Base-by-base conservation (phyloP, 2,888 invertebrate species). In the Sarcophaga caerulescens region DNA sequence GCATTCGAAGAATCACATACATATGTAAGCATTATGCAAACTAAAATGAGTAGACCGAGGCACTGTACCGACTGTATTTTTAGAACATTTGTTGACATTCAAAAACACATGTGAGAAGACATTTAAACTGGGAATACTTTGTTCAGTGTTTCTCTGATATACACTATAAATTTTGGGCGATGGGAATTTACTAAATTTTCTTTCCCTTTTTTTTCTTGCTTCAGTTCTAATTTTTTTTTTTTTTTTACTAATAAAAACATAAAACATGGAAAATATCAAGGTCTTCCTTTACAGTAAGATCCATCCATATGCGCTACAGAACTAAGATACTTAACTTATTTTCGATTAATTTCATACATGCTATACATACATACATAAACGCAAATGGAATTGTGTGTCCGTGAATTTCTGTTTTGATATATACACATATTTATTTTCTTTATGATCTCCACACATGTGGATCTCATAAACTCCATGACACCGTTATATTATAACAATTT, bases 361-460 rank as follows among this genome's bases (percentile, higher is more conserved):
- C 44, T 14, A 23, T 44, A 21, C 23, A 12, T 23, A 47, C 3
- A 17, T 47, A 47, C 47, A 47, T 47, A 14, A 3, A 47, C 25
- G 17, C n/a, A 8, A 25, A 6, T 45, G 5, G 2, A 21, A 60
- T 45, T 59, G 59, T 23, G 14, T 45, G 60, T 47, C 21, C 44
- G 57, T 17, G 17, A 10, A 35, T 73, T 35, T 35, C 35, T 35
- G 35, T 35, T 35, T 35, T 35, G 8, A 35, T 35, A 10, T 35
- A 35, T 2, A 35, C 35, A 35, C 52, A 52, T 1, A 14, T 71
- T n/a, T 57, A 52, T 80, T 52, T 71, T 11, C 25, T 70, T 83
- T 81, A 44, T 66, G 47, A 74, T 25, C 81, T 81, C 84, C 81
- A 81, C 74, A 77, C 84, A 84, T 85, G 82, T 85, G 85, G 82